Conservation (phyloP, 2,888 invertebrate genomes). For the Melolontha melolontha region DNA sequence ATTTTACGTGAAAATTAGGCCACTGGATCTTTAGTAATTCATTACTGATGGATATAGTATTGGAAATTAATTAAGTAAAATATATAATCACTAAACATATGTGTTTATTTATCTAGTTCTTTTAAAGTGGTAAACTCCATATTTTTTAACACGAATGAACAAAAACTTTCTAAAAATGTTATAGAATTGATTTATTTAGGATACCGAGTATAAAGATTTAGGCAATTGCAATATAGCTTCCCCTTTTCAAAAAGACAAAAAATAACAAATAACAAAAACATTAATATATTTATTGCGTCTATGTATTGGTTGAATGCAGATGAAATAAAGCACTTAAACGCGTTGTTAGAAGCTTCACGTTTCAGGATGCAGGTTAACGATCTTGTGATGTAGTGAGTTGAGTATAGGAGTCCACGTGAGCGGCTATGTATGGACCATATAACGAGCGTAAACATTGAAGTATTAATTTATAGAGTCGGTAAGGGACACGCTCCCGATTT, state of each 20-base stretch:
- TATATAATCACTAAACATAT: too few species aligned
- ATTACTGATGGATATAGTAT: too few species aligned
- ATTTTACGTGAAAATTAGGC: too few species aligned
- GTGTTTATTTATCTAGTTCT: too few species aligned
- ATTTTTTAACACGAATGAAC: too few species aligned
- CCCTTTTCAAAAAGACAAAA: not conserved
- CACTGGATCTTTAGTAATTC: too few species aligned
- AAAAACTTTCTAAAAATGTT: too few species aligned
- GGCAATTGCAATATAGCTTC: too few species aligned
- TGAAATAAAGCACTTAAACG: conserved; percentile 14
- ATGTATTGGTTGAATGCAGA: not conserved
- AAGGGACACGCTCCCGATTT: conserved; percentile 1
- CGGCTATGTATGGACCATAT: conserved; percentile 28
- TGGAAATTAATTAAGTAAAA: too few species aligned
- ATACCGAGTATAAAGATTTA: too few species aligned
- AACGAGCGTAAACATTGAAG: conserved; percentile 29
- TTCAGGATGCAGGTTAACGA: conserved; percentile 13
- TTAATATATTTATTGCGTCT: not conserved
- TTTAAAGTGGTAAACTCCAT: too few species aligned
- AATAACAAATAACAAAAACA: not conserved
- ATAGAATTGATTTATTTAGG: too few species aligned
- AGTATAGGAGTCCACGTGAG: conserved; percentile 9
- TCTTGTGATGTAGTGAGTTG: conserved; percentile 4
- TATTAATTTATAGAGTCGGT: conserved; percentile 27
- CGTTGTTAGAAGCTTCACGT: not conserved